These are phyloP conservation scores for Epirrhoe tristata DNA, from an alignment of 2,888 invertebrate species.

Conservation along the genomic window DNA sequence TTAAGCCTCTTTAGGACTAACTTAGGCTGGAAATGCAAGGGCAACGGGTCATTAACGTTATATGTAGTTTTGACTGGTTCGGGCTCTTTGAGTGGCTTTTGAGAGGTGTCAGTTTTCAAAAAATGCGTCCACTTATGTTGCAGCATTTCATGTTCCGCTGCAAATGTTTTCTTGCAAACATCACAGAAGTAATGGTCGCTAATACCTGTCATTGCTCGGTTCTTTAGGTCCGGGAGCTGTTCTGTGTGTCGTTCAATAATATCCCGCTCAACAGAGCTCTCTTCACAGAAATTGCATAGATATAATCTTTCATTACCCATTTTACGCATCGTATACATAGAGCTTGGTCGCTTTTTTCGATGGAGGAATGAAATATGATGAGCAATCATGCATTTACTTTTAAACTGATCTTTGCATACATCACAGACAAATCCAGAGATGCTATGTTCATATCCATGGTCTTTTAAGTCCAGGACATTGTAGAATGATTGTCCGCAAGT, in stretches of 20 bases:
- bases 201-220: slow-evolving; percentile 66
- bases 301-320: slow-evolving; percentile 61
- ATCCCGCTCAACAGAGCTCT: slow-evolving; percentile 61
- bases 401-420: slow-evolving; percentile 71
- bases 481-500: slow-evolving; percentile 62
- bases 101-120: slow-evolving; percentile 62
- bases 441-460: slow-evolving; percentile 70
- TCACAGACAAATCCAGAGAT: slow-evolving; percentile 63
- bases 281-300: slow-evolving; percentile 71
- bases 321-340: slow-evolving; percentile 57
- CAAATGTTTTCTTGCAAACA: slow-evolving; percentile 68
- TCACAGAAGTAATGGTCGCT: slow-evolving; percentile 74
- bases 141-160: slow-evolving; percentile 67
- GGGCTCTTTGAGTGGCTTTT: slow-evolving; percentile 41
- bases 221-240: slow-evolving; percentile 64
- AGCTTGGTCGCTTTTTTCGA: slow-evolving; percentile 55
- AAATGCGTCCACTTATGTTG: slow-evolving; percentile 78
- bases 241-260: slow-evolving; percentile 62
- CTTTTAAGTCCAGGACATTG: slow-evolving; percentile 71
- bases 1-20: slow-evolving; percentile 60
- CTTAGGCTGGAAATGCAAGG: slow-evolving; percentile 58
- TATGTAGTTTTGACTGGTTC: slow-evolving; percentile 49
- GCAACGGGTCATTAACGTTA: slow-evolving; percentile 59
- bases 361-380: slow-evolving; percentile 72
- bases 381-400: slow-evolving; percentile 62